Evolutionary conservation across 2,113 vertebrate genomes (phyloP), one percentile per base, ranked within the genome.

Genomic region (Polypterus bichir): DNA sequence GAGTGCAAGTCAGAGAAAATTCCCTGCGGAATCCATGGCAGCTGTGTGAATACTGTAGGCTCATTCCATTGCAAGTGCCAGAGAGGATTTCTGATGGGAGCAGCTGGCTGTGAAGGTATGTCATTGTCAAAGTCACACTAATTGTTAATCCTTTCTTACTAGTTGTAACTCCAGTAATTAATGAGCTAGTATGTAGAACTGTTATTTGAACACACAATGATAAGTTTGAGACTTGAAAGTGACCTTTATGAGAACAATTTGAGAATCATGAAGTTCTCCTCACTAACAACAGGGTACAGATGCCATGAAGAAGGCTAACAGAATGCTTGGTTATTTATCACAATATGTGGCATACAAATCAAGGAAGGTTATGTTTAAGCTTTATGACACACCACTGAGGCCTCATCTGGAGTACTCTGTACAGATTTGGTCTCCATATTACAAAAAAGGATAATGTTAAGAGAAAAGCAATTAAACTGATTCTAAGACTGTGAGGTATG

Each of bases 31-130:
- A 74, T 55, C 64, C 65, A 77, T 60, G 80, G 81, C 72, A 80
- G 74, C 76, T 86, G 86, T 69, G 76, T 70, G 55, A 88, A 88
- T 63, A 81, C 59, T 48, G 76, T 64, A 0, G 85, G 85, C 56
- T 86, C 83, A 45, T 86, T 75, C 70, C 64, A 68, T 1, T 89
- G 83, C 69, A 71, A 64, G 73, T 88, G 86, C 74, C 69, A 72
- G 72, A 80, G 65, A 65, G 85, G 85, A 70, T 88, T 79, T 74
- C 71, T 86, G 65, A 79, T 73, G 76, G 71, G 71, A n/a, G 57
- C 71, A 49, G 68, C 59, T 58, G 81, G 76, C 47, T 86, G 84
- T 63, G 71, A 84, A 59, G 82, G 84, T 86, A 63, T 4, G 78
- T 78, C 46, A 52, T 7, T 6, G 9, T 48, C 9, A 52, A 51